Evolutionary conservation across 2,797 vertebrate species (phyloP).

Genomic region (Alauda arvensis): DNA sequence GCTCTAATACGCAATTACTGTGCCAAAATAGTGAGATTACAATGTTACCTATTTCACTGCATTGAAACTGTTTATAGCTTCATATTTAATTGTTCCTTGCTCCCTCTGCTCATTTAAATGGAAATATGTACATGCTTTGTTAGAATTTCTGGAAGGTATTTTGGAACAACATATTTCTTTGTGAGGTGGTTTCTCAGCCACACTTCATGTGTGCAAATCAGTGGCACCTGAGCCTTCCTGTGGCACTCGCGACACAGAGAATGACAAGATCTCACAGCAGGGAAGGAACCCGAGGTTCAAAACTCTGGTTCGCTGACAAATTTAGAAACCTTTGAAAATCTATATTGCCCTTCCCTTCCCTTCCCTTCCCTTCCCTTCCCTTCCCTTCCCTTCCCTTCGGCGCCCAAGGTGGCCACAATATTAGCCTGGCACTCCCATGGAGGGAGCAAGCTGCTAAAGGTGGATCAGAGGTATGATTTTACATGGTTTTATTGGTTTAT

Average conservation of each 20-base stretch:
- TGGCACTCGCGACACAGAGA: not conserved
- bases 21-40: not conserved
- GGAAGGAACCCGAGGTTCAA: not conserved
- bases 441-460: too few relatives aligned
- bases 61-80: not conserved
- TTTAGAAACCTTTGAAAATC: not conserved
- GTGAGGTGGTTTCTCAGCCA: not conserved
- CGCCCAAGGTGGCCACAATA: too few relatives aligned
- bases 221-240: accelerated
- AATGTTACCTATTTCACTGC: not conserved
- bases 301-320: not conserved
- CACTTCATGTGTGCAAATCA: accelerated
- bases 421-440: too few relatives aligned
- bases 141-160: not conserved
- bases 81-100: not conserved
- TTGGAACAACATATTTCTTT: not conserved
- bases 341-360: too few relatives aligned
- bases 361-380: accelerated
- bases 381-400: accelerated
- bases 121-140: not conserved
- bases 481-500: too few relatives aligned
- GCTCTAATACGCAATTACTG: not conserved
- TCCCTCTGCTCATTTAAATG: not conserved
- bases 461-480: too few relatives aligned
- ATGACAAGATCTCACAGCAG: accelerated